A percentile compares a stretch with the other conserved stretches of the same genome.
phyloP scores from a whole-genome alignment of 1,140 invertebrate genomes.

The Episyrphus balteatus region DNA sequence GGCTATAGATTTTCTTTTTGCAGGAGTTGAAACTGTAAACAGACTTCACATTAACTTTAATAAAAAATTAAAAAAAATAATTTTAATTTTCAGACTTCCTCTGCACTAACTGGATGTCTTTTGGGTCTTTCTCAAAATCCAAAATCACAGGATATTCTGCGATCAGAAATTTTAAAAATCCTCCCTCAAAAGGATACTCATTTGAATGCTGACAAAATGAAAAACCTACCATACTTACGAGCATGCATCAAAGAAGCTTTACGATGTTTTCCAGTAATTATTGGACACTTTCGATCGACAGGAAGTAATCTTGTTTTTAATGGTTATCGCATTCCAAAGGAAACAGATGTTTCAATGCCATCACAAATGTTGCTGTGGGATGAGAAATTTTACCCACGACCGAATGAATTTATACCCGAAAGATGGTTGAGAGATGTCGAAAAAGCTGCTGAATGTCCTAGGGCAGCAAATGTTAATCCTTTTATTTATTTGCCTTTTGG shows the following conservation, averaged over 20 bases:
- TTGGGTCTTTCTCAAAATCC: slow-evolving; percentile 40
- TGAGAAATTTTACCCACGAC: slow-evolving; percentile 38
- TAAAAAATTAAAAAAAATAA: not conserved
- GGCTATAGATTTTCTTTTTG: slow-evolving; percentile 55
- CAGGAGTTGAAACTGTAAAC: slow-evolving; percentile 59
- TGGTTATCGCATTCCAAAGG: slow-evolving; percentile 45
- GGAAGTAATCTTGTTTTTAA: slow-evolving; percentile 40
- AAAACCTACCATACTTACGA: slow-evolving; percentile 44
- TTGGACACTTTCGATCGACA: slow-evolving; percentile 35
- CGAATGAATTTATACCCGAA: slow-evolving; percentile 42
- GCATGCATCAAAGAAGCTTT: slow-evolving; percentile 49
- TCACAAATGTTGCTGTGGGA: slow-evolving; percentile 30
- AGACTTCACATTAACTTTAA: not conserved
- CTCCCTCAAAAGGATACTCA: slow-evolving; percentile 33
- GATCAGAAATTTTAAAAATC: slow-evolving; percentile 44
- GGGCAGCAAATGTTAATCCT: slow-evolving; percentile 38
- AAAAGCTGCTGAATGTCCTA: slow-evolving; percentile 7
- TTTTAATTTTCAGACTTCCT: not conserved
- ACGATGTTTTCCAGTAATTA: slow-evolving; percentile 38
- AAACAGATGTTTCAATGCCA: slow-evolving; percentile 37
- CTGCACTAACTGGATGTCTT: not conserved
- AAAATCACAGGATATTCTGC: slow-evolving; percentile 50
- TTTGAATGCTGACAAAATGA: slow-evolving; percentile 42
- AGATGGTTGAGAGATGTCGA: slow-evolving; percentile 36
- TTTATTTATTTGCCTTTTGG: slow-evolving; percentile 53